These are phyloP conservation scores for Macroramphosus scolopax DNA, from an alignment of 2,797 vertebrate genomes.

Conservation along the genomic window DNA sequence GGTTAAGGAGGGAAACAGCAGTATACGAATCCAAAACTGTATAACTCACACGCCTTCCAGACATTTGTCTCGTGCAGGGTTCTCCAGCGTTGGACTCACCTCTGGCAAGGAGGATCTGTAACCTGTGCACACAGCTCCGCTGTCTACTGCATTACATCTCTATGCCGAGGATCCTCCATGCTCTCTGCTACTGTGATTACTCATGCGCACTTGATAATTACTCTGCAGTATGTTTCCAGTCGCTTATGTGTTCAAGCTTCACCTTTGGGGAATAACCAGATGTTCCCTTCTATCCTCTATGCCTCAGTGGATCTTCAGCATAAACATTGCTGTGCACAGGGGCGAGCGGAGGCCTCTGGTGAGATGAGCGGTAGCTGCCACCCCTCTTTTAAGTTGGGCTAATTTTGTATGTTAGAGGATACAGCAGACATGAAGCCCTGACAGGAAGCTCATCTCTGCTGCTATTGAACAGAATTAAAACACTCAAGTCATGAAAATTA, in stretches of 20 bases:
- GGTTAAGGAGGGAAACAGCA: background rate
- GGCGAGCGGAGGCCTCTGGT: background rate
- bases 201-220: slow-evolving; percentile 27
- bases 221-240: slow-evolving; percentile 13
- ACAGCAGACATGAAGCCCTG: too few species aligned
- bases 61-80: slow-evolving; percentile 22
- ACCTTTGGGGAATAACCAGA: slow-evolving; percentile 38
- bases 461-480: too few species aligned
- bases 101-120: slow-evolving; percentile 7
- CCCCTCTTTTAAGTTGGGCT: too few species aligned
- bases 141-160: slow-evolving; percentile 5
- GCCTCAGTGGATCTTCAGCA: slow-evolving; percentile 12
- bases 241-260: slow-evolving; percentile 30
- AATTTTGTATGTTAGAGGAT: too few species aligned
- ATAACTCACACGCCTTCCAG: slow-evolving; percentile 23
- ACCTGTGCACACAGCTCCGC: slow-evolving; percentile 18
- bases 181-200: slow-evolving; percentile 29
- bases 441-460: too few species aligned
- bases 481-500: too few species aligned
- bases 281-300: slow-evolving; percentile 19
- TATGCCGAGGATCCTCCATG: too few species aligned
- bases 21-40: slow-evolving; percentile 34
- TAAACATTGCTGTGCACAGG: slow-evolving; percentile 6
- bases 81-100: too few species aligned
- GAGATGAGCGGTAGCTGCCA: too few species aligned